phyloP scores from a whole-genome alignment of 1,140 invertebrate species.

The Schmidtea mediterranea region DNA sequence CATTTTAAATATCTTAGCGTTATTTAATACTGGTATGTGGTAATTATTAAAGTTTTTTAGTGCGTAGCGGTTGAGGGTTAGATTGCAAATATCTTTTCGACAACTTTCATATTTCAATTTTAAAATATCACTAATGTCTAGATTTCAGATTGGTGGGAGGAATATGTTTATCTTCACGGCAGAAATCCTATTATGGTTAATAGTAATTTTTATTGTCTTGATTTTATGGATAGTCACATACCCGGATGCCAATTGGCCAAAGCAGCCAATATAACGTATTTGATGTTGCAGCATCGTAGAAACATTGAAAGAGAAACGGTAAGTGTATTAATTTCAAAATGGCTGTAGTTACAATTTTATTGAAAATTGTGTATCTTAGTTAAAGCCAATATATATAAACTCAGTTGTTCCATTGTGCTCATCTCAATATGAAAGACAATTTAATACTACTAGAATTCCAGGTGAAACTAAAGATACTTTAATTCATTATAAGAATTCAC shows the following conservation, averaged over 20 bases:
- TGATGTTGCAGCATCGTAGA: slow-evolving; percentile 54
- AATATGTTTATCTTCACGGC: slow-evolving; percentile 81
- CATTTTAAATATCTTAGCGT: no score
- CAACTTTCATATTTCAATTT: not conserved
- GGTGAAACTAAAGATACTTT: slow-evolving; percentile 19
- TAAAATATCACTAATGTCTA: not conserved
- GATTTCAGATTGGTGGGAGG: slow-evolving; percentile 81
- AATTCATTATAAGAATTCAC: slow-evolving; percentile 51
- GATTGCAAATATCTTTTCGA: no score
- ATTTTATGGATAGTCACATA: slow-evolving; percentile 13
- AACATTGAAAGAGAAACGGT: slow-evolving; percentile 74
- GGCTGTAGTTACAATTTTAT: slow-evolving; percentile 38
- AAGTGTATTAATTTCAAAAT: slow-evolving; percentile 39
- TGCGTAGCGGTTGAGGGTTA: no score
- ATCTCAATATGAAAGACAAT: slow-evolving; percentile 82
- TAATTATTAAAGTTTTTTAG: no score
- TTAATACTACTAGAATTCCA: slow-evolving; percentile 74
- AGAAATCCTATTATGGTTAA: slow-evolving; percentile 82
- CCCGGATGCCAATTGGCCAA: slow-evolving; percentile 45
- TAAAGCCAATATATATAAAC: not conserved
- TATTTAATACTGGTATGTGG: no score
- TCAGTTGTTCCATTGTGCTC: slow-evolving; percentile 61
- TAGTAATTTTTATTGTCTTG: slow-evolving; percentile 85
- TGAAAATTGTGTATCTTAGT: not conserved
- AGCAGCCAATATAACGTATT: slow-evolving; percentile 57